Evolutionary conservation across 2,797 vertebrate species (phyloP), one percentile per base, ranked within the genome.

Genomic region (Molossus molossus): DNA sequence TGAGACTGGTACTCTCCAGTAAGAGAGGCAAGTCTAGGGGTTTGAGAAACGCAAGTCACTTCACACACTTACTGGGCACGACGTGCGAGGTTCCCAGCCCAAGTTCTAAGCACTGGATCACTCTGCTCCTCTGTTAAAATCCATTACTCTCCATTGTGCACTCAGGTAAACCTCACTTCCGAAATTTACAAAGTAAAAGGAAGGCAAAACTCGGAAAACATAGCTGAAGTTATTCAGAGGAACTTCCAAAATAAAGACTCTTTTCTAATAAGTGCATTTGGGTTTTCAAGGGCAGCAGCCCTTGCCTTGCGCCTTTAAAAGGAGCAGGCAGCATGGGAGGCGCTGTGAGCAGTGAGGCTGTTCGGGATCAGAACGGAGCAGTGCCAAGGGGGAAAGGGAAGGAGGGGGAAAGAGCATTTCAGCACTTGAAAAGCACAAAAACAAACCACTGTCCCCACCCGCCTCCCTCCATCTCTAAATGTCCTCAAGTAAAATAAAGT

Each of bases 251-350:
- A 27, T 17, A 45, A 90, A 60, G 89, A 57, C 50, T 62, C 15
- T 7, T 77, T 58, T 83, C 33, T 6, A 48, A 40, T 1, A 25
- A 88, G 11, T 6, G 17, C 21, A 4, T 25, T n/a, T 6, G 15
- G 12, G 29, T 81, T 86, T 76, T 14, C 9, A 29, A 33, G 62
- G 50, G 17, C 3, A 15, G 27, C 53, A 10, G 18, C 3, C 33
- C 15, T 65, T 60, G 27, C 29, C 50, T 57, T 67, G 13, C 3
- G 50, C 17, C 15, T 7, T 29, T 17, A 14, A 87, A 40, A 90
- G n/a, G 33, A 9, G 12, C 0, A 3, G 23, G 23, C 15, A 0
- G n/a, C 3, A 1, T 3, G 2, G 40, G n/a, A 58, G n/a, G 65
- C 37, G 5, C 18, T 6, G 13, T 2, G 2, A 55, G 11, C 20